Base-by-base conservation (phyloP, 2,888 invertebrate genomes). In the Nephrocerus scutellatus region DNA sequence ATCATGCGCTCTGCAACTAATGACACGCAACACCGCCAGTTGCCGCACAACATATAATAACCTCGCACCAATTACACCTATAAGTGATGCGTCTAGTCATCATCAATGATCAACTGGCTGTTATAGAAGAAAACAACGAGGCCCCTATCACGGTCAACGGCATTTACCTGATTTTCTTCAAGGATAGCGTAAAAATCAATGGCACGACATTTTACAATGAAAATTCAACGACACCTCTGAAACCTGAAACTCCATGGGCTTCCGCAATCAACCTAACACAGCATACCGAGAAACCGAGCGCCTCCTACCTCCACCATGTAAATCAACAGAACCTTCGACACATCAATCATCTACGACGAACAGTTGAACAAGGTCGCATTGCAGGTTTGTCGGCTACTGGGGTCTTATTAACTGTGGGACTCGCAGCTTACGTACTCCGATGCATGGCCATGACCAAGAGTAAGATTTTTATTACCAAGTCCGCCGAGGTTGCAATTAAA, bases 1-100 rank as follows among this genome's bases (percentile, higher is more conserved):
- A 22, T 39, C 22, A 23, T 39, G 39, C 32, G 39, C 33, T 28
- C 16, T 32, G n/a, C 39, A 39, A 28, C 23, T 39, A 12, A 33
- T 32, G 28, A 39, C 32, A 16, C 32, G 19, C 21, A 21, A 32
- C 22, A 24, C 34, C 9, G 34, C 24, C 6, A 25, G 18, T 14
- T 28, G 35, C 6, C 19, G 28, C 20, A 35, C 20, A 16, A 26
- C 35, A 19, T 35, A 20, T n/a, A 35, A 35, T 16, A 19, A 35
- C 20, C 3, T 26, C 13, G 22, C 35, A 13, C 25, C 21, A 12
- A 20, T 20, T 4, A n/a, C n/a, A n/a, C n/a, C n/a, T n/a, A n/a
- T n/a, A n/a, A n/a, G n/a, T n/a, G n/a, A n/a, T n/a, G n/a, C n/a
- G n/a, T n/a, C n/a, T 30, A 30, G 23, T 36, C 13, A 16, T 30